phyloP scores from a whole-genome alignment of 2,888 invertebrate species.

The Ormia ochracea region DNA sequence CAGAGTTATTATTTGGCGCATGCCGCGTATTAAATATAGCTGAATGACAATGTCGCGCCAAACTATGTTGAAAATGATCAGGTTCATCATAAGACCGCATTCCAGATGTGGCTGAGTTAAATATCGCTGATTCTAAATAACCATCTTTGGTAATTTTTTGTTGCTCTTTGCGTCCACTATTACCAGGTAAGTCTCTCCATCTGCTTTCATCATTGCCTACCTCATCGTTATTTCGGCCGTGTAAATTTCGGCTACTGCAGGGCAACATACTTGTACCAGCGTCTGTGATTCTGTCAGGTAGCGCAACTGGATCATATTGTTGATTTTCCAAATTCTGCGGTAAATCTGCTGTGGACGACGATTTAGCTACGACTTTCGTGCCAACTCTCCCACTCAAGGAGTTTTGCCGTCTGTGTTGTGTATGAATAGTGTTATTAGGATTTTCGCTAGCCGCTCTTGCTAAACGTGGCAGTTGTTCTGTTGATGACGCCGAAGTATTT shows the following conservation, averaged over 20 bases:
- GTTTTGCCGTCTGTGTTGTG: conserved; percentile 67
- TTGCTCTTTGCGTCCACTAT: conserved; percentile 11
- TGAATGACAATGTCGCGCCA: conserved; percentile 66
- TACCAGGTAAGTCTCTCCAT: conserved; percentile 38
- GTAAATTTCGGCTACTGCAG: conserved; percentile 43
- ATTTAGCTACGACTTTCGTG: conserved; percentile 32
- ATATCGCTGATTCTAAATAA: conserved; percentile 31
- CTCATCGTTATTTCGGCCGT: conserved; percentile 54
- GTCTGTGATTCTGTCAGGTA: conserved; percentile 38
- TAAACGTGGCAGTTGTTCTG: conserved; percentile 68
- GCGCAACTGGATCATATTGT: conserved; percentile 48
- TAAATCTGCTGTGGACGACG: conserved; percentile 54
- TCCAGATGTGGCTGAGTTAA: conserved; percentile 62
- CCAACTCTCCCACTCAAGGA: conserved; percentile 58
- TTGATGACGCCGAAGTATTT: conserved; percentile 69
- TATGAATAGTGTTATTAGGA: conserved; percentile 62
- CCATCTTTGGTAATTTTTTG: conserved; percentile 55
- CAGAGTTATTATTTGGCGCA: conserved; percentile 27
- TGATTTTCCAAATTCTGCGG: conserved; percentile 45
- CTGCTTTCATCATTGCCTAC: conserved; percentile 55
- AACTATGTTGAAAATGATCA: conserved; percentile 71
- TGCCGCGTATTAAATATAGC: conserved; percentile 56
- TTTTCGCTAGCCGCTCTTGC: conserved; percentile 62
- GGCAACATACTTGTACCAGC: conserved; percentile 25
- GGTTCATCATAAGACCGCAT: conserved; percentile 68